Conservation (phyloP, 2,797 vertebrate genomes). For the Etheostoma nigrum region DNA sequence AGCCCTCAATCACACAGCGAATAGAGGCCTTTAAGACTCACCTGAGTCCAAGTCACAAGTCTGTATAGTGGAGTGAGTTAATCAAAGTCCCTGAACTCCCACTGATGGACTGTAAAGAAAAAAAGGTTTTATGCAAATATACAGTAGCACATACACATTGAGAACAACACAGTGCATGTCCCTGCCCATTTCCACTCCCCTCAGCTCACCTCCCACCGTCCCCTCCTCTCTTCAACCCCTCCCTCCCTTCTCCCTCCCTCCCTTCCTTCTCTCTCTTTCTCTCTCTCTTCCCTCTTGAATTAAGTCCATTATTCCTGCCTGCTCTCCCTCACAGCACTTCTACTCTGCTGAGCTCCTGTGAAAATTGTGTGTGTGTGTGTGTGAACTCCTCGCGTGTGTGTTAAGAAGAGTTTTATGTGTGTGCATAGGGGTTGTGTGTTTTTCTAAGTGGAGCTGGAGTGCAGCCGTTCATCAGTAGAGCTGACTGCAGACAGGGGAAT, state of each 20-base stretch:
- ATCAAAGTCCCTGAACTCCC: slow-evolving; percentile 21
- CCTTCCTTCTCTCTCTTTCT: slow-evolving; percentile 34
- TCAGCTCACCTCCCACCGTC: slow-evolving; percentile 74
- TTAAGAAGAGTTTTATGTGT: slow-evolving; percentile 71
- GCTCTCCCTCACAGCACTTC: slow-evolving; percentile 78
- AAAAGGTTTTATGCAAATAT: background rate
- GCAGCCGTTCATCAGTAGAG: slow-evolving; percentile 73
- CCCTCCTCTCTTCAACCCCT: slow-evolving; percentile 59
- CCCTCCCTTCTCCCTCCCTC: slow-evolving; percentile 28
- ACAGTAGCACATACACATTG: slow-evolving; percentile 26
- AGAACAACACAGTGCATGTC: slow-evolving; percentile 37
- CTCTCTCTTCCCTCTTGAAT: slow-evolving; percentile 75
- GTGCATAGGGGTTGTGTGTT: slow-evolving; percentile 73
- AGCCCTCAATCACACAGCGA: background rate
- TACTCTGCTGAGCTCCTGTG: slow-evolving; percentile 66
- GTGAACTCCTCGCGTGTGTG: slow-evolving; percentile 68
- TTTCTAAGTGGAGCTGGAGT: slow-evolving; percentile 81
- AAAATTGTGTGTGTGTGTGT: slow-evolving; percentile 57
- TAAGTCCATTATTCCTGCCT: slow-evolving; percentile 83
- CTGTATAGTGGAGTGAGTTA: background rate
- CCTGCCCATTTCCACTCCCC: slow-evolving; percentile 68
- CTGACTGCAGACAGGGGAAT: slow-evolving; percentile 67
- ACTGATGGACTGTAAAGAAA: slow-evolving; percentile 13
- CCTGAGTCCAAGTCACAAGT: background rate
- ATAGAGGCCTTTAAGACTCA: background rate